Conservation (phyloP, 2,888 invertebrate species). For the Volucella inanis region DNA sequence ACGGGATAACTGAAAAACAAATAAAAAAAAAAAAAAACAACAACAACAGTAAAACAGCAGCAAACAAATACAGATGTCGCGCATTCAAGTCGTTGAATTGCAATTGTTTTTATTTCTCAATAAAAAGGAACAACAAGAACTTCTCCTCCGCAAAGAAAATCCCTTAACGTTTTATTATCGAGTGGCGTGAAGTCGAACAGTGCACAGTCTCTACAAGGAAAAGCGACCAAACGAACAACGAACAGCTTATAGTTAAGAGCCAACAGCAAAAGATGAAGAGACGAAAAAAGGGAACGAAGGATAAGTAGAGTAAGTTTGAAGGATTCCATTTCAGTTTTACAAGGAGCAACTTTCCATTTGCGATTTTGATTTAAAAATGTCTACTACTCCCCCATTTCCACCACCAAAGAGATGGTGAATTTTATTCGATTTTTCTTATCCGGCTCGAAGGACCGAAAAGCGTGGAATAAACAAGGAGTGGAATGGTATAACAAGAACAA, state of each 20-base stretch:
- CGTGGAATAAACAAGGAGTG: too few species aligned
- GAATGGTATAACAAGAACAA: not conserved
- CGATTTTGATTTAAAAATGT: conserved; percentile 36
- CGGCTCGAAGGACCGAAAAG: conserved; percentile 41
- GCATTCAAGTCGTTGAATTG: conserved; percentile 65
- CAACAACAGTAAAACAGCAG: not conserved
- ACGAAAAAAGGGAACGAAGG: not conserved
- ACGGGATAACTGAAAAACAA: too few species aligned
- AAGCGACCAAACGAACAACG: too few species aligned
- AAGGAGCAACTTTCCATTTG: conserved; percentile 44
- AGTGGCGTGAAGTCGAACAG: not conserved
- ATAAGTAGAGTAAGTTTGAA: conserved; percentile 42
- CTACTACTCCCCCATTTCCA: not conserved
- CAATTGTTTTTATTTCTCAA: conserved; percentile 73
- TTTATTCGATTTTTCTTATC: conserved; percentile 54
- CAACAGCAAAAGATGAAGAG: not conserved
- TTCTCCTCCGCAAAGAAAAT: conserved; percentile 11
- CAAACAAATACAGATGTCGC: conserved; percentile 72
- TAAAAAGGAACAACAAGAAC: conserved; percentile 44
- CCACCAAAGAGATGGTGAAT: conserved; percentile 15
- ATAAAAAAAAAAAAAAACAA: too few species aligned
- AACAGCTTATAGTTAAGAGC: too few species aligned
- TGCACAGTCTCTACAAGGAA: not conserved
- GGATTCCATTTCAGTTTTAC: conserved; percentile 28
- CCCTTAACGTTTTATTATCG: conserved; percentile 47